These are phyloP conservation scores for Drosophila neotestacea DNA, from an alignment of 2,888 invertebrate species.

Conservation along the genomic window DNA sequence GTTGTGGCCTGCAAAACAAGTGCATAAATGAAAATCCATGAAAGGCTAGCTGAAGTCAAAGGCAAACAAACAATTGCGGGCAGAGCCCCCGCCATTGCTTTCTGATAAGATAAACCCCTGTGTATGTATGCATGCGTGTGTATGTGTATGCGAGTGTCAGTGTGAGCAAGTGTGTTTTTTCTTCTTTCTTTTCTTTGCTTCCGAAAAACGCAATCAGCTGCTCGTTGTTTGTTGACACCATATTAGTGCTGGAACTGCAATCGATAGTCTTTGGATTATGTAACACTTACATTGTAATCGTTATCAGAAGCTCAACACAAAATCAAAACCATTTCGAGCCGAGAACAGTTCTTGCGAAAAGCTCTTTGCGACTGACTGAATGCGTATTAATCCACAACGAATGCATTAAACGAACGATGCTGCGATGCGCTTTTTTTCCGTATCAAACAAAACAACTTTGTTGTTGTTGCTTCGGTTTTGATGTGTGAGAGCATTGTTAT, in stretches of 20 bases:
- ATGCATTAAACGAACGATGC: conserved; percentile 1
- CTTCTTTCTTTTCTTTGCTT: conserved; percentile 17
- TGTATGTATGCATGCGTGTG: conserved; percentile 12
- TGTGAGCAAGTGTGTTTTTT: conserved; percentile 11
- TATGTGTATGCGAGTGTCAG: conserved; percentile 8
- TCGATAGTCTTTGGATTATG: conserved; percentile 38
- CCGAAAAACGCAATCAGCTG: conserved; percentile 46
- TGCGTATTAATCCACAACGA: conserved; percentile 12
- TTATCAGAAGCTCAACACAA: conserved; percentile 5
- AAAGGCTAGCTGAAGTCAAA: conserved; percentile 33
- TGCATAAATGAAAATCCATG: conserved; percentile 32
- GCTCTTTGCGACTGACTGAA: conserved; percentile 3
- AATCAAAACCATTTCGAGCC: neutral
- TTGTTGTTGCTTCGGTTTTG: conserved; percentile 2
- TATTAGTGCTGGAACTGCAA: conserved; percentile 38
- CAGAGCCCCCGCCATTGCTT: conserved; percentile 33
- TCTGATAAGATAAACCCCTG: conserved; percentile 65
- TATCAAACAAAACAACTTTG: conserved; percentile 6
- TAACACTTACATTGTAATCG: conserved; percentile 10
- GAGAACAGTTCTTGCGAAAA: neutral
- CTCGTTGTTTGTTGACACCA: conserved; percentile 49
- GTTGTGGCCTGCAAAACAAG: conserved; percentile 42
- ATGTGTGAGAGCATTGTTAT: conserved; percentile 16
- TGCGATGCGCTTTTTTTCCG: neutral
- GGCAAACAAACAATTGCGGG: conserved; percentile 49